phyloP scores from a whole-genome alignment of 1,140 invertebrate species.

The Solen grandis region DNA sequence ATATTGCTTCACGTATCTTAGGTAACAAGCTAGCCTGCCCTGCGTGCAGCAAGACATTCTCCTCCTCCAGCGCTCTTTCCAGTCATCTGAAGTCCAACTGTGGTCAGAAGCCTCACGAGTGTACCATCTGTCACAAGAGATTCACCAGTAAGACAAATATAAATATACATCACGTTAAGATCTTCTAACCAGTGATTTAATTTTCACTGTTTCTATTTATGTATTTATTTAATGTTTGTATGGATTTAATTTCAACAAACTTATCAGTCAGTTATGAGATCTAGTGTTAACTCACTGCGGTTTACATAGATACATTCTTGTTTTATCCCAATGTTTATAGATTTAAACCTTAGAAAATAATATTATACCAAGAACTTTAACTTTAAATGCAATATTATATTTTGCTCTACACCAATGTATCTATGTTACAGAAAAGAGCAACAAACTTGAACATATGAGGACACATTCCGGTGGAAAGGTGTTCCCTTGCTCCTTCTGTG shows the following conservation, averaged over 20 bases:
- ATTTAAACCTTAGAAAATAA: too few species aligned
- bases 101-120: constrained; percentile 88
- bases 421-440: constrained; percentile 72
- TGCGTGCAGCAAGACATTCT: constrained; percentile 76
- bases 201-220: too few species aligned
- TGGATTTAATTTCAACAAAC: too few species aligned
- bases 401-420: background rate
- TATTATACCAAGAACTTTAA: too few species aligned
- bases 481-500: constrained; percentile 93
- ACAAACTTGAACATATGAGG: constrained; percentile 76
- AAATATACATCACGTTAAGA: background rate
- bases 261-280: too few species aligned
- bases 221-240: too few species aligned
- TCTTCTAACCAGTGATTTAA: background rate
- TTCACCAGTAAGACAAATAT: constrained; percentile 68
- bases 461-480: constrained; percentile 93
- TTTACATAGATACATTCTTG: too few species aligned
- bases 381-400: too few species aligned
- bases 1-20: too few species aligned
- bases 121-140: constrained; percentile 74
- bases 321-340: too few species aligned
- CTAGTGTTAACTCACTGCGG: too few species aligned
- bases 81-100: constrained; percentile 83
- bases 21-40: constrained; percentile 63
- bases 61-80: constrained; percentile 79